Conservation (phyloP, 53 echinoderm and acorn worm genomes). For the Crossaster papposus region DNA sequence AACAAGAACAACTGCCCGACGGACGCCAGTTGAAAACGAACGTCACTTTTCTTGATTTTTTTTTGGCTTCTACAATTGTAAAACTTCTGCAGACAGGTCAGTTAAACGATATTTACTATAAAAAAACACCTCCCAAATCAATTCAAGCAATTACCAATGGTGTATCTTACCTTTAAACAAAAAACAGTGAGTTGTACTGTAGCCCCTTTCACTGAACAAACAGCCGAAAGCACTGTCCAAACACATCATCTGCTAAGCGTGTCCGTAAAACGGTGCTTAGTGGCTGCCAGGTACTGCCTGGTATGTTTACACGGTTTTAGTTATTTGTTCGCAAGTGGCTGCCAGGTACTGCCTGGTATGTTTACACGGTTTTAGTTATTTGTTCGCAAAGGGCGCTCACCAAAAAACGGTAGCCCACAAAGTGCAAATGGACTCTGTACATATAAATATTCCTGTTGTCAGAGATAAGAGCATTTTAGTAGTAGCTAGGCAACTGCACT, state of each 20-base stretch:
- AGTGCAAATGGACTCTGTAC: background rate
- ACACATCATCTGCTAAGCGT: constrained; percentile 4
- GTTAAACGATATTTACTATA: no score
- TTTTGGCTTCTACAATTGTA: no score
- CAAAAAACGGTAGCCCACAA: background rate
- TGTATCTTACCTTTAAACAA: no score
- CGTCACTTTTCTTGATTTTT: no score
- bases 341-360: background rate
- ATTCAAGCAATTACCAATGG: no score
- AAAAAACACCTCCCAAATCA: no score
- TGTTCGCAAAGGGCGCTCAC: background rate
- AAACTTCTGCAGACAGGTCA: no score
- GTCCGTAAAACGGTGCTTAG: background rate
- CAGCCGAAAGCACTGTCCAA: constrained; percentile 23
- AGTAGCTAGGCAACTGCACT: constrained; percentile 33
- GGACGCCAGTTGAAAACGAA: no score
- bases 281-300: background rate
- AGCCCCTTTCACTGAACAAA: constrained; percentile 22
- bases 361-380: constrained; percentile 10
- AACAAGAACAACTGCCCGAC: no score
- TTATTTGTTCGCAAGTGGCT: constrained; percentile 3
- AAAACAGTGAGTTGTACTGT: background rate
- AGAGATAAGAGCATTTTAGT: background rate
- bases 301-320: background rate
- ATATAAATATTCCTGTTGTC: background rate